Percentiles rank a stretch among this genome's conserved stretches.
phyloP scores from a whole-genome alignment of 1,140 invertebrate genomes.

The Drosophila auraria region DNA sequence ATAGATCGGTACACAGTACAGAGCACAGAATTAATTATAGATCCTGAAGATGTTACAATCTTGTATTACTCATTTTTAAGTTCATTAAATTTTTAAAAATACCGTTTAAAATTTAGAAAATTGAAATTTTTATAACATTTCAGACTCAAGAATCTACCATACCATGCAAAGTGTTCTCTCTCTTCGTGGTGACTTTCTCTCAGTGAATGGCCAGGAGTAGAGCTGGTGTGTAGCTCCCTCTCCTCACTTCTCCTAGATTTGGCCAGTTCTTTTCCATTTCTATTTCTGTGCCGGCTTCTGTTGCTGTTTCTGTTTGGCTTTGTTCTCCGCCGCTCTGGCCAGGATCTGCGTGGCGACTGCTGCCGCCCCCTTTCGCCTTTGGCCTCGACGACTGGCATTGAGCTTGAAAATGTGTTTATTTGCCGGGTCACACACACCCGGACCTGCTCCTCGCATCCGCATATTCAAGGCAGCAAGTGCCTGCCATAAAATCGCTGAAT shows the following conservation, averaged over 20 bases:
- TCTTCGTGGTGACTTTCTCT: background rate
- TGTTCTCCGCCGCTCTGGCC: constrained; percentile 52
- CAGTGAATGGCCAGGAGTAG: constrained; percentile 22
- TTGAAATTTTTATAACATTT: no score
- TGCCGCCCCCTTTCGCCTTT: constrained; percentile 47
- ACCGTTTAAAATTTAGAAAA: no score
- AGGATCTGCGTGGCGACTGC: constrained; percentile 21
- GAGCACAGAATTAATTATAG: no score
- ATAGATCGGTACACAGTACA: no score
- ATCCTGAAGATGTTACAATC: no score
- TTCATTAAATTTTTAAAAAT: no score
- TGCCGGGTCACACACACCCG: constrained; percentile 35
- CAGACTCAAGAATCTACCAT: no score
- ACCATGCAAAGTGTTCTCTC: background rate
- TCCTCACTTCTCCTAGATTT: constrained; percentile 1
- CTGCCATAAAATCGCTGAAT: constrained; percentile 82
- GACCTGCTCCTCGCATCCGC: constrained; percentile 4
- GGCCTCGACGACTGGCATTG: constrained; percentile 64
- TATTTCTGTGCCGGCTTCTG: constrained; percentile 58
- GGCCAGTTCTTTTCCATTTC: constrained; percentile 71
- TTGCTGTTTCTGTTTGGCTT: constrained; percentile 71
- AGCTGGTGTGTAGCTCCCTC: background rate
- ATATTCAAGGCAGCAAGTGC: constrained; percentile 61
- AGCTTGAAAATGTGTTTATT: constrained; percentile 84
- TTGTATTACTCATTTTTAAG: no score